Evolutionary conservation across 2,113 vertebrate genomes (phyloP), one percentile per base, ranked within the genome.

Genomic region (Lophura nycthemera): DNA sequence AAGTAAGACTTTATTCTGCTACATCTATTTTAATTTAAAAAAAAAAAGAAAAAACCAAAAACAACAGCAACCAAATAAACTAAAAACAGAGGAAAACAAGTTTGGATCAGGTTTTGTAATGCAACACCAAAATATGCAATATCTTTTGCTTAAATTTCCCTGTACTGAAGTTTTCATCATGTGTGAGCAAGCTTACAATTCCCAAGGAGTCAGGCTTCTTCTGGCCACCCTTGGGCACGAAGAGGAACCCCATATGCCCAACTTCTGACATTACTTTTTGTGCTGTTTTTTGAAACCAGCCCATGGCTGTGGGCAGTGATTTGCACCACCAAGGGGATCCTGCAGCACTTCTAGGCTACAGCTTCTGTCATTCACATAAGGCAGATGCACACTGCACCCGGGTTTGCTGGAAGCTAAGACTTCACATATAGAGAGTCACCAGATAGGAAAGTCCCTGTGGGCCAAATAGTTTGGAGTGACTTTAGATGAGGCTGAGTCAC

Each of bases 351-450:
- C 24, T 50, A 54, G 38, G 20, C 13, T 29, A 40, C 24, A 63
- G 15, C 5, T 48, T n/a, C n/a, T 1, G 1, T 18, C 34, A 32
- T 40, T 63, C 27, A 25, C 56, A 54, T 29, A 27, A 42, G 27
- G 14, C 47, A 86, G 61, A 57, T 19, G 21, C 20, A 65, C 0
- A 2, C 7, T 66, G 1, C 1, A 32, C 42, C 38, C n/a, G 19
- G 40, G 3, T n/a, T 77, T 67, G 38, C 36, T 42, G 52, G 61
- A 6, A 72, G 5, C 2, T 60, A 10, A 57, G 34, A 7, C 17
- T 77, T 83, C 42, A 30, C 0, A 0, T 72, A n/a, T 15, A 45
- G 72, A 67, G 22, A 25, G 25, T 64, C 27, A 22, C 12, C 32
- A 18, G 32, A 6, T 42, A 32, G 45, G 34, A 70, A 59, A 13